Evolutionary conservation across 2,888 invertebrate genomes (phyloP).

Genomic region (Rhimphoctona megacephalus): DNA sequence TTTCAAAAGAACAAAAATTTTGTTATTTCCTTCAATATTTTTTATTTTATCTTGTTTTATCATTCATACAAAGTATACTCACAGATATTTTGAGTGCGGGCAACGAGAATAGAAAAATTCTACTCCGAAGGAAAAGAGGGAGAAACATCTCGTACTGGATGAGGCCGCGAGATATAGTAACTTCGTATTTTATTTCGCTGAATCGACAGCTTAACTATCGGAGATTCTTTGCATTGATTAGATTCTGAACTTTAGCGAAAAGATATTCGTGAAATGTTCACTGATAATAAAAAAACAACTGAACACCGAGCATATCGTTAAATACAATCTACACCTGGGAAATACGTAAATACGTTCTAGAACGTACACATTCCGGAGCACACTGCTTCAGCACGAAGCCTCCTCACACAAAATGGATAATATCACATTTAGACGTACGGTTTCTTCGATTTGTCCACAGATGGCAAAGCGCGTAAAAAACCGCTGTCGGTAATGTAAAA

Average conservation of each 20-base stretch:
- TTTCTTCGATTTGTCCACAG: constrained; percentile 69
- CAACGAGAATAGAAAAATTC: constrained; percentile 53
- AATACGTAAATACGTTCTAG: constrained; percentile 74
- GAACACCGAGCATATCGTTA: constrained; percentile 41
- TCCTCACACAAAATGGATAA: constrained; percentile 60
- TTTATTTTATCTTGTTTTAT: background rate
- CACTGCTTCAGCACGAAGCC: constrained; percentile 66
- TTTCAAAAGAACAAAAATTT: background rate
- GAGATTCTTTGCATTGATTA: constrained; percentile 7
- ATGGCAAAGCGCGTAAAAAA: constrained; percentile 67
- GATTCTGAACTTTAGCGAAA: constrained; percentile 9
- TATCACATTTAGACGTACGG: constrained; percentile 44
- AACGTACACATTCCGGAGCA: constrained; percentile 74
- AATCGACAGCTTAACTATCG: constrained; percentile 10
- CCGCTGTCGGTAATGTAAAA: background rate
- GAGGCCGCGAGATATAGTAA: constrained; percentile 36
- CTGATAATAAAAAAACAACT: constrained; percentile 31
- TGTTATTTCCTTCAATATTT: background rate
- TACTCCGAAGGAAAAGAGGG: constrained; percentile 54
- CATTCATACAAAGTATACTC: constrained; percentile 31
- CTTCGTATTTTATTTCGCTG: constrained; percentile 42
- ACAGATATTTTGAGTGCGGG: constrained; percentile 48
- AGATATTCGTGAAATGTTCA: constrained; percentile 28
- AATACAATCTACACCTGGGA: constrained; percentile 70
- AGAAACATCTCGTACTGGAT: constrained; percentile 65